These are phyloP conservation scores for Leucophora obtusa DNA, from an alignment of 2,888 invertebrate species.

Conservation along the genomic window DNA sequence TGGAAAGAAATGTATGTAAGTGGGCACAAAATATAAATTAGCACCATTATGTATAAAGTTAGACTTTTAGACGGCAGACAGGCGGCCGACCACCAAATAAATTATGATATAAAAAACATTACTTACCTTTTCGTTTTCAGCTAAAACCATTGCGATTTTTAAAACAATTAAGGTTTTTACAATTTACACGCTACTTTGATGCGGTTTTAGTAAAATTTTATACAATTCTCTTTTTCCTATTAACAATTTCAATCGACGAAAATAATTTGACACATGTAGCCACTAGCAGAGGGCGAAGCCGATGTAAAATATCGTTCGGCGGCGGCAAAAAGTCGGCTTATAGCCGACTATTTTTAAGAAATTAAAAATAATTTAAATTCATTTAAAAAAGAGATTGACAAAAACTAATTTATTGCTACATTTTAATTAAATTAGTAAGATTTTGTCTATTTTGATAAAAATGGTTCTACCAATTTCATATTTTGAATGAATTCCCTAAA, in stretches of 20 bases:
- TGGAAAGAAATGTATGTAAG: no score
- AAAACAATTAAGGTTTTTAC: neutral
- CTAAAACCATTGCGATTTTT: slow-evolving; percentile 63
- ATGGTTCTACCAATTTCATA: no score
- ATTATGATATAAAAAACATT: neutral
- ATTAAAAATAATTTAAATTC: no score
- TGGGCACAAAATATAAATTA: neutral
- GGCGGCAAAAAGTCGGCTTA: no score
- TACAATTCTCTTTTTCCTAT: slow-evolving; percentile 28
- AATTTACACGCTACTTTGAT: slow-evolving; percentile 7
- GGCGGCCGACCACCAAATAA: neutral
- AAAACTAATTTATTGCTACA: no score
- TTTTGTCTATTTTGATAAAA: no score
- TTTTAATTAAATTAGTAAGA: no score
- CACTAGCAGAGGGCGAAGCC: neutral
- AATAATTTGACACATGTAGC: slow-evolving; percentile 61
- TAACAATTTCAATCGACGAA: slow-evolving; percentile 46
- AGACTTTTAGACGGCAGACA: slow-evolving; percentile 14
- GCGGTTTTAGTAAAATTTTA: slow-evolving; percentile 32
- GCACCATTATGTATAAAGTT: slow-evolving; percentile 38
- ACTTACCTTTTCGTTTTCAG: slow-evolving; percentile 66
- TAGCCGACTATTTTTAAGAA: no score
- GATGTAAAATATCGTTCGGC: no score
- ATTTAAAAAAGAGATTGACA: no score
- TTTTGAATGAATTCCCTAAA: no score